phyloP scores from a whole-genome alignment of 2,797 vertebrate genomes.

The Margarornis squamiger region DNA sequence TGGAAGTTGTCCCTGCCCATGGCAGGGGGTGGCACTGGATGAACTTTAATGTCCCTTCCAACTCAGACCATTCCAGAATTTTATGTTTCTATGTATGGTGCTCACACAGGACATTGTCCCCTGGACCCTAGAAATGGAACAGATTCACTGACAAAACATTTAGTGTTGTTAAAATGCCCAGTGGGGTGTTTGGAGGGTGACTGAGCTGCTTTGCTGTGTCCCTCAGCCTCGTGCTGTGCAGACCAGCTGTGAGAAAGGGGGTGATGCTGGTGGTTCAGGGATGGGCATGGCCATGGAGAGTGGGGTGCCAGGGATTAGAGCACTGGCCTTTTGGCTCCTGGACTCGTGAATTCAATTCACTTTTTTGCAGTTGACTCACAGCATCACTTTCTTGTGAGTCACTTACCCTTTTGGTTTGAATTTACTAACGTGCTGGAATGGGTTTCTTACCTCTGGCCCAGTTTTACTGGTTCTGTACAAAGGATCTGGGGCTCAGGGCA shows the following conservation, averaged over 20 bases:
- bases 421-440: background rate
- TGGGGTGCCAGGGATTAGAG: background rate
- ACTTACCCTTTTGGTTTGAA: background rate
- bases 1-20: no score
- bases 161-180: background rate
- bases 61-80: background rate
- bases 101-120: background rate
- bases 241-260: background rate
- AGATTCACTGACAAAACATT: background rate
- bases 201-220: background rate
- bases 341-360: background rate
- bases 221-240: background rate
- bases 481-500: background rate
- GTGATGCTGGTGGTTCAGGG: background rate
- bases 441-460: background rate
- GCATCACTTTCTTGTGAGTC: background rate
- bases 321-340: background rate
- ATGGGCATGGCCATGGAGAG: background rate
- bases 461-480: background rate
- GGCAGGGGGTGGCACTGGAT: no score
- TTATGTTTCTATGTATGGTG: background rate
- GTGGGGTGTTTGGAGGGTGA: background rate
- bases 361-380: background rate
- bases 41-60: no score
- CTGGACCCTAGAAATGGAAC: background rate